Conservation (phyloP, 2,888 invertebrate species). For the Tolmerus cingulatus region DNA sequence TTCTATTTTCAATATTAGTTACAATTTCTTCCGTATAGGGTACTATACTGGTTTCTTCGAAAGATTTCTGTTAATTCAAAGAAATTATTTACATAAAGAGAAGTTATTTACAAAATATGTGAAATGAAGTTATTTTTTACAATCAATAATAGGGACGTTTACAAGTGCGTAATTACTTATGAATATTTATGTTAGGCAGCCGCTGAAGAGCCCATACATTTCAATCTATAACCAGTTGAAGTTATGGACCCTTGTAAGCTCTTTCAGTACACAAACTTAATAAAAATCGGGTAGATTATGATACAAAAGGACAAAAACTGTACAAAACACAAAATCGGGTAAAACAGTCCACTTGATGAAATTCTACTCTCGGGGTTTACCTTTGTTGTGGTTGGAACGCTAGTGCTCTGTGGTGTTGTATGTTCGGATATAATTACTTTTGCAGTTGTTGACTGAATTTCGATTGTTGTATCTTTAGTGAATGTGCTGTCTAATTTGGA, state of each 20-base stretch:
- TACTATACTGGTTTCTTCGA: slow-evolving; percentile 33
- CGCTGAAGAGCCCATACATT: neutral
- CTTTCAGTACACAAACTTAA: neutral
- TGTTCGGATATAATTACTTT: slow-evolving; percentile 50
- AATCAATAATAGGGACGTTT: neutral
- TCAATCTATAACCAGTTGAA: neutral
- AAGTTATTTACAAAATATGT: neutral
- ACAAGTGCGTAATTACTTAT: neutral
- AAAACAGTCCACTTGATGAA: neutral
- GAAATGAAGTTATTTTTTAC: neutral
- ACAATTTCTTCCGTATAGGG: slow-evolving; percentile 30
- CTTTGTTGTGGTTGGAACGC: slow-evolving; percentile 50
- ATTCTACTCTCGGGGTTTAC: slow-evolving; percentile 43
- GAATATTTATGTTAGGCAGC: neutral
- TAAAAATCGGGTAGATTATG: neutral
- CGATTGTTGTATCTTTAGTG: slow-evolving; percentile 33
- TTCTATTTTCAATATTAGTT: slow-evolving; percentile 34
- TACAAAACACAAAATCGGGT: neutral
- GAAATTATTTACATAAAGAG: slow-evolving; percentile 32
- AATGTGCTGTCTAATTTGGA: slow-evolving; percentile 38
- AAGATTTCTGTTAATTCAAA: slow-evolving; percentile 41
- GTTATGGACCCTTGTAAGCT: neutral
- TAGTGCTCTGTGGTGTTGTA: slow-evolving; percentile 50
- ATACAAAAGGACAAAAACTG: neutral
- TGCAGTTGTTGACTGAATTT: slow-evolving; percentile 45